Evolutionary conservation across 2,113 vertebrate species (phyloP).

Genomic region (Calidris pugnax): DNA sequence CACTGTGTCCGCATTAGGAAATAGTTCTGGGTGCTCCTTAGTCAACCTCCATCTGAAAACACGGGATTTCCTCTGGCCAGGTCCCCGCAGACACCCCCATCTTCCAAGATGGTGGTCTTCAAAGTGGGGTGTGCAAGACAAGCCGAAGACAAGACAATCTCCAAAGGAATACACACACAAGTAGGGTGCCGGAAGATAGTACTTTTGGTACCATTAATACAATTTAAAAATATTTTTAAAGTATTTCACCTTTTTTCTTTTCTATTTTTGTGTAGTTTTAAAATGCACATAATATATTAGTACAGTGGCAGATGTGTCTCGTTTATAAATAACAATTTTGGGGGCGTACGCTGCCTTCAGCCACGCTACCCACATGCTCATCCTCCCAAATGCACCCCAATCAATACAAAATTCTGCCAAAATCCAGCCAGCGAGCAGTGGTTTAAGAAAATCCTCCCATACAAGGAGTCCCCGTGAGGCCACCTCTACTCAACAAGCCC

Average conservation of each 20-base stretch:
- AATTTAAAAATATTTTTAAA: neutral
- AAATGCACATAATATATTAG: neutral
- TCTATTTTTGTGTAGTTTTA: neutral
- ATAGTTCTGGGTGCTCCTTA: neutral
- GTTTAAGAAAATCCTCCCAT: neutral
- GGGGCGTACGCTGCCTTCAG: accelerated
- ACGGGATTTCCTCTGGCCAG: neutral
- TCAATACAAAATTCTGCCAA: too few relatives aligned
- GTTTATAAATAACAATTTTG: neutral
- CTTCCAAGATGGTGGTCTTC: neutral
- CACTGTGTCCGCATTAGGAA: neutral
- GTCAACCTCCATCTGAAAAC: accelerated
- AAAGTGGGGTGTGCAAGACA: accelerated
- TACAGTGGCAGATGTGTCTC: neutral
- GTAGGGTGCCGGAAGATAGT: neutral
- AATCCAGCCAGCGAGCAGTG: neutral
- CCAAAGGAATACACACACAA: neutral
- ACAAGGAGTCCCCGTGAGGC: neutral
- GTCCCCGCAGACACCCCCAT: neutral
- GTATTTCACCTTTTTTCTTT: neutral
- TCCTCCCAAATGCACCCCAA: neutral
- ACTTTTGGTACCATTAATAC: neutral
- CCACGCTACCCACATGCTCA: accelerated
- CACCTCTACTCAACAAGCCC: neutral
- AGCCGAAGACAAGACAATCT: neutral